Percentiles rank a stretch among this genome's conserved stretches.
Evolutionary conservation across 2,113 vertebrate species (phyloP).

Genomic region (Nothocercus julius): DNA sequence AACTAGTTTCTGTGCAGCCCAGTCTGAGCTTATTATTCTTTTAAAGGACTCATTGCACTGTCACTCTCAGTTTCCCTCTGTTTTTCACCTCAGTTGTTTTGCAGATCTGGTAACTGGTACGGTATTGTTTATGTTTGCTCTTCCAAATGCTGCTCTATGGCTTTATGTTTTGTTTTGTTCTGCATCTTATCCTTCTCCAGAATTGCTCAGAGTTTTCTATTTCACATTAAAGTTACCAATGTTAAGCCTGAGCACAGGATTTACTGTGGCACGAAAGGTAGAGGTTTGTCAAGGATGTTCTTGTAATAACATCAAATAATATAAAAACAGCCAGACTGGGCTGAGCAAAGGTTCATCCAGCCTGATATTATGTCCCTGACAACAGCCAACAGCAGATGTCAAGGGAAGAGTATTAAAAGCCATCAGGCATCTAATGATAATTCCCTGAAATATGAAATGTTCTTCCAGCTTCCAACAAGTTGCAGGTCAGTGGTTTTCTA

Average conservation of each 20-base stretch:
- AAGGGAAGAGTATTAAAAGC: background rate
- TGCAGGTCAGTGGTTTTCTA: background rate
- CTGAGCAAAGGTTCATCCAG: background rate
- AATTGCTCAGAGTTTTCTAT: background rate
- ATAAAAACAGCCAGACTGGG: background rate
- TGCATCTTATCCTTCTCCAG: background rate
- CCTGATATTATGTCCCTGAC: background rate
- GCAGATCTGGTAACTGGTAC: background rate
- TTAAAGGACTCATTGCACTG: slow-evolving; percentile 40
- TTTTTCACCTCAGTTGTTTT: background rate
- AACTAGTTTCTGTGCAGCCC: slow-evolving; percentile 56
- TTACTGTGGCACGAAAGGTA: background rate
- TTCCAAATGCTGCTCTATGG: background rate
- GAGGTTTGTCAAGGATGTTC: background rate
- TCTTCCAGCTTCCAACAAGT: background rate
- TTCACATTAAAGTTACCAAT: background rate
- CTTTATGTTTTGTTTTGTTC: background rate
- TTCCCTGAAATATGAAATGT: background rate
- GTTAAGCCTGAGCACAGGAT: background rate
- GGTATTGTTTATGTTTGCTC: background rate
- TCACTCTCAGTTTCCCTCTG: slow-evolving; percentile 8
- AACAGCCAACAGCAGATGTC: background rate
- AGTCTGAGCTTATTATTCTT: slow-evolving; percentile 62
- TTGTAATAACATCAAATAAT: background rate
- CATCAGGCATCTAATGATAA: background rate